These are phyloP conservation scores for Notolabrus celidotus DNA, from an alignment of 2,797 vertebrate genomes.

Conservation along the genomic window DNA sequence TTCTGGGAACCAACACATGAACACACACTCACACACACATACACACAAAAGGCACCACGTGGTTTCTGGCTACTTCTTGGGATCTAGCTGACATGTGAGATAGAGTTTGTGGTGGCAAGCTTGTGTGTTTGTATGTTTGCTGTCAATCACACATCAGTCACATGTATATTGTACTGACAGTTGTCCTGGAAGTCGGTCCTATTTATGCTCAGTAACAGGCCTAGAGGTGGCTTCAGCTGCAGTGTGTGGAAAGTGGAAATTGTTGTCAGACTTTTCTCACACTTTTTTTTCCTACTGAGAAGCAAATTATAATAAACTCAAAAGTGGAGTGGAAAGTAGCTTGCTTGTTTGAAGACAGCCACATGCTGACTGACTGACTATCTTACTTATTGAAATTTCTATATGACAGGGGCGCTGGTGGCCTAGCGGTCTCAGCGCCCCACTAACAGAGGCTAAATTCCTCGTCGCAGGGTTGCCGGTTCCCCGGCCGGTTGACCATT, in stretches of 20 bases:
- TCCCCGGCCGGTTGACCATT: no score
- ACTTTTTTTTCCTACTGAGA: neutral
- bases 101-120: constrained; percentile 28
- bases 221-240: constrained; percentile 5
- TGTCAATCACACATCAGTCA: constrained; percentile 52
- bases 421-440: no score
- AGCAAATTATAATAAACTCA: neutral
- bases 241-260: neutral
- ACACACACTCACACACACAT: constrained; percentile 54
- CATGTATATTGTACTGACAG: constrained; percentile 33
- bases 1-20: constrained; percentile 54
- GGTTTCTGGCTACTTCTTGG: constrained; percentile 46
- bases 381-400: no score
- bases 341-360: neutral
- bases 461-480: no score
- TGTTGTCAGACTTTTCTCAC: neutral
- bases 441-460: no score
- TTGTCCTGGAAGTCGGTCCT: constrained; percentile 31
- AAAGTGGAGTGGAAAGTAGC: neutral
- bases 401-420: no score
- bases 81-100: constrained; percentile 34
- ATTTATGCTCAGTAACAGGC: constrained; percentile 21
- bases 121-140: constrained; percentile 30
- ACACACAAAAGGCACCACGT: constrained; percentile 46
- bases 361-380: neutral